Evolutionary conservation across 2,797 vertebrate species (phyloP), one percentile per base, ranked within the genome.

Genomic region (Anguilla anguilla): DNA sequence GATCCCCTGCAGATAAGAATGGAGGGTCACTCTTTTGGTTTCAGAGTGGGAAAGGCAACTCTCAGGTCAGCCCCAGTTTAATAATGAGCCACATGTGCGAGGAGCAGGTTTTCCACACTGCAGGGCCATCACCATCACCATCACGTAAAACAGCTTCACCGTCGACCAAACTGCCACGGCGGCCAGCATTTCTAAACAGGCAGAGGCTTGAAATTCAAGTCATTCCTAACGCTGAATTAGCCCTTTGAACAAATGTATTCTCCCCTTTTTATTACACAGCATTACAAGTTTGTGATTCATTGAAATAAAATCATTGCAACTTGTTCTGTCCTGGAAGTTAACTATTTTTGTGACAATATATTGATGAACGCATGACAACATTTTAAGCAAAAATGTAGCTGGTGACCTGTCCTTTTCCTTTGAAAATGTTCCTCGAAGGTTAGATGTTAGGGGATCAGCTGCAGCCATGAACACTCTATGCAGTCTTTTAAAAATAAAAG

Each of bases 21-120:
- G 39, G 81, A n/a, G 6, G 43, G 43, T 83, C 81, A 51, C 1
- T 25, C 43, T 83, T 83, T 83, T n/a, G 1, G 81, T 83, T 53
- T n/a, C 46, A 28, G 81, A 83, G 74, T 77, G 74, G 39, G 81
- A 83, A 81, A 83, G 81, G 81, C 81, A 83, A 51, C 81, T 28
- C 49, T 13, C 1, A n/a, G 81, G 46, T 53, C 19, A 53, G 17
- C 28, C 81, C 81, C 46, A 53, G 35, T 83, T 83, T 51, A 51
- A 53, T 83, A 53, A 83, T 83, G 81, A 83, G n/a, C 49, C 11
- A 49, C 46, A n/a, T 83, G 43, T 51, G 43, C 67, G 31, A 25
- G 35, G 35, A 39, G 57, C 84, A 19, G 31, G 17, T 43, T 84
- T 84, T 84, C 53, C 35, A 43, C 83, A 61, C 83, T 1, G 51